Evolutionary conservation across 2,797 vertebrate species (phyloP), one percentile per base, ranked within the genome.

Genomic region (Spea hammondii): DNA sequence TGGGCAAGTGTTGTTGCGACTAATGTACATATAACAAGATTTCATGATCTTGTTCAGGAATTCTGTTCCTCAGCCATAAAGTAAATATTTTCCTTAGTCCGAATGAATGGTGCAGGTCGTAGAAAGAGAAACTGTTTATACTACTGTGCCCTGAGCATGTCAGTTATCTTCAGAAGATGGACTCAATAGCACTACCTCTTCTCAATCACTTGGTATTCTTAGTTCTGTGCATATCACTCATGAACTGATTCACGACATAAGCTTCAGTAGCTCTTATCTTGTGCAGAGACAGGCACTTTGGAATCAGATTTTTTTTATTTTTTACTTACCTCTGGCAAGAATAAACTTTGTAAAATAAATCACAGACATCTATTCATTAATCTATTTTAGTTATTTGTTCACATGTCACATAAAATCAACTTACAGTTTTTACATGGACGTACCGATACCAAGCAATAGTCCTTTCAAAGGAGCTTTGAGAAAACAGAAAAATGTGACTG

Each of bases 161-260:
- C 5, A 59, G 10, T 60, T 48, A 48, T 60, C 12, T 12, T 46
- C 54, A 60, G 12, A 13, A 62, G 13, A 13, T 59, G 70, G 10
- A 48, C 60, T 48, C 45, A 57, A 55, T 5, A 60, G 44, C 5
- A 14, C 3, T 13, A 60, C 46, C 46, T 48, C 55, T 60, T 14
- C 64, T 48, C 65, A 76, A 54, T 59, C 65, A 60, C 45, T 60
- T 48, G 54, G 55, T 76, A 69, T 76, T 69, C 74, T 68, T 14
- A 48, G 10, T n/a, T 5, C 4, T 46, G 6, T 69, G 3, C 53
- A 49, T 69, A 68, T 76, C 74, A 76, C 65, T 76, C 74, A 69
- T 47, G 74, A 47, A 59, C 65, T 48, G 65, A 69, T 53, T 59
- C 50, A 57, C 44, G n/a, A 49, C 32, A 60, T 60, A 60, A 73